Percentiles rank a stretch among this genome's conserved stretches.
Evolutionary conservation across 2,113 vertebrate genomes (phyloP).

Genomic region (Colaptes auratus): DNA sequence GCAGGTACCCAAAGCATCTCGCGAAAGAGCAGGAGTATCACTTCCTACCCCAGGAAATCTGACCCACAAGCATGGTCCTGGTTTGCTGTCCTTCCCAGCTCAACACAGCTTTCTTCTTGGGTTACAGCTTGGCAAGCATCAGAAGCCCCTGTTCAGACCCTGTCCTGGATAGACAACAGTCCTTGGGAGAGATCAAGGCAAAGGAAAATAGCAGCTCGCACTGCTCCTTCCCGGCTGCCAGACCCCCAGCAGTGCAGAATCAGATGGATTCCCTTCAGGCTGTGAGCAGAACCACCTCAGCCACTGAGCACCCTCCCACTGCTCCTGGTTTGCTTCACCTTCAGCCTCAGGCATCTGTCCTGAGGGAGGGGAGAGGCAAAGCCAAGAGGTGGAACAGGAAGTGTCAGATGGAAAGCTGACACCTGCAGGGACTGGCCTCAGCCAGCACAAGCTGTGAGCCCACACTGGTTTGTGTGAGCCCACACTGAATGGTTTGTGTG

Average conservation of each 20-base stretch:
- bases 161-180: neutral
- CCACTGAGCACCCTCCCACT: accelerated
- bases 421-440: neutral
- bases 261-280: neutral
- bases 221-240: neutral
- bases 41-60: neutral
- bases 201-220: neutral
- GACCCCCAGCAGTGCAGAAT: neutral
- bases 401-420: neutral
- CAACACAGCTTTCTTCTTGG: neutral
- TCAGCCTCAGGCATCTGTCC: accelerated
- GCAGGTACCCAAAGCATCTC: neutral
- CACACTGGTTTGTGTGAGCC: too few relatives aligned
- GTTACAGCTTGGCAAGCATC: neutral
- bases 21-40: neutral
- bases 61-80: neutral
- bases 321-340: neutral
- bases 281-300: neutral
- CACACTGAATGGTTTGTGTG: too few relatives aligned
- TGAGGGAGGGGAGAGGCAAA: neutral
- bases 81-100: neutral
- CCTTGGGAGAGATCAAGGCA: neutral
- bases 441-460: neutral
- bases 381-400: neutral
- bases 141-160: neutral